Conservation (phyloP, 2,888 invertebrate genomes). For the Epinotia brunnichana region DNA sequence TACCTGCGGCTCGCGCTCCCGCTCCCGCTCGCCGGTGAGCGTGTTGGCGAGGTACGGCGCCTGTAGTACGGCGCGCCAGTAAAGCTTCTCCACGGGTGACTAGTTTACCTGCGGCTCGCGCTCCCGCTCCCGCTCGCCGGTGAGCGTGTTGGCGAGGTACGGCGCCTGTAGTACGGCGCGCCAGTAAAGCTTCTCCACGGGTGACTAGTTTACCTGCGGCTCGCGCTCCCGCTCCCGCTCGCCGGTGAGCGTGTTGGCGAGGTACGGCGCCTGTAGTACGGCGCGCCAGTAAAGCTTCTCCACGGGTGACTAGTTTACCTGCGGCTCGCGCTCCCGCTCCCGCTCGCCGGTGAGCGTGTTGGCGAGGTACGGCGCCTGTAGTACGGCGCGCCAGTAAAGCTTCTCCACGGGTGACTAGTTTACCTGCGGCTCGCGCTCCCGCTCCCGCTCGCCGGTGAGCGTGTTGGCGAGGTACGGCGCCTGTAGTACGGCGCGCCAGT, state of each 20-base stretch:
- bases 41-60: constrained; percentile 91
- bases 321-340: constrained; percentile 55
- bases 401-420: neutral
- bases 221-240: constrained; percentile 71
- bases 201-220: constrained; percentile 40
- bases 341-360: constrained; percentile 88
- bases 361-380: constrained; percentile 88
- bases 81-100: neutral
- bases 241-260: constrained; percentile 89
- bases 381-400: constrained; percentile 55
- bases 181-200: neutral
- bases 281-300: neutral
- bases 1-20: constrained; percentile 50
- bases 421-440: constrained; percentile 50
- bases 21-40: constrained; percentile 83
- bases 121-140: constrained; percentile 78
- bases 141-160: constrained; percentile 89
- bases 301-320: neutral
- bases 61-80: constrained; percentile 72
- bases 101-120: constrained; percentile 50
- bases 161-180: constrained; percentile 83
- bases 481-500: constrained; percentile 72
- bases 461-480: constrained; percentile 91
- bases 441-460: constrained; percentile 83
- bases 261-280: constrained; percentile 86